phyloP scores from a whole-genome alignment of 2,113 vertebrate genomes.

The Channa argus region DNA sequence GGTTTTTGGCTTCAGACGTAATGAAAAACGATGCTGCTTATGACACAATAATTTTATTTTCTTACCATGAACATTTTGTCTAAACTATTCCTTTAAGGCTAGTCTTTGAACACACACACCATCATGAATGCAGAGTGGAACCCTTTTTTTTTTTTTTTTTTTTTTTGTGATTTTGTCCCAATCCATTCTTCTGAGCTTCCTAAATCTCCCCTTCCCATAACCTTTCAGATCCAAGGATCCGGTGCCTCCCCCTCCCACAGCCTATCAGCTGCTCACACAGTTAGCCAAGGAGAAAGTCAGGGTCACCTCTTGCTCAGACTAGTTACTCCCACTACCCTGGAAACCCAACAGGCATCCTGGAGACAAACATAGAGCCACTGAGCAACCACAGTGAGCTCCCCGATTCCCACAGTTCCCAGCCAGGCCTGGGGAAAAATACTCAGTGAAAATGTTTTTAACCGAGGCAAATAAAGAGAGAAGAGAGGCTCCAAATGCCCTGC shows the following conservation, averaged over 20 bases:
- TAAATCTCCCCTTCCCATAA: conserved; percentile 71
- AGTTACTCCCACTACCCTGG: conserved; percentile 75
- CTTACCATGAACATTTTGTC: no score
- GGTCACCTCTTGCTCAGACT: conserved; percentile 68
- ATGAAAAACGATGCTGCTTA: background rate
- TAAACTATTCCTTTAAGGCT: background rate
- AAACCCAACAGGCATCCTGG: conserved; percentile 76
- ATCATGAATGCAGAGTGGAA: conserved; percentile 44
- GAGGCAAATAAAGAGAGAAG: conserved; percentile 49
- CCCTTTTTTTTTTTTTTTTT: conserved; percentile 3
- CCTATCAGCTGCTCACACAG: conserved; percentile 75
- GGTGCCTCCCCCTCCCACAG: conserved; percentile 57
- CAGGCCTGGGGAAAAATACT: conserved; percentile 69
- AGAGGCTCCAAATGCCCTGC: conserved; percentile 24
- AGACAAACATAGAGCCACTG: conserved; percentile 73
- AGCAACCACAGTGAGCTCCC: conserved; percentile 54
- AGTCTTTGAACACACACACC: conserved; percentile 8
- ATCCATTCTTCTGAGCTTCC: conserved; percentile 48
- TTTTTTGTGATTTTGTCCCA: conserved; percentile 33
- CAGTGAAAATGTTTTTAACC: conserved; percentile 48
- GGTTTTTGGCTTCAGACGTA: background rate
- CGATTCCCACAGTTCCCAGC: conserved; percentile 69
- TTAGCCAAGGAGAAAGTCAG: conserved; percentile 66
- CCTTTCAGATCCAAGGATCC: conserved; percentile 58
- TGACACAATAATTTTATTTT: no score